Evolutionary conservation across 2,888 invertebrate species (phyloP).

Genomic region (Ormyrus labotus): DNA sequence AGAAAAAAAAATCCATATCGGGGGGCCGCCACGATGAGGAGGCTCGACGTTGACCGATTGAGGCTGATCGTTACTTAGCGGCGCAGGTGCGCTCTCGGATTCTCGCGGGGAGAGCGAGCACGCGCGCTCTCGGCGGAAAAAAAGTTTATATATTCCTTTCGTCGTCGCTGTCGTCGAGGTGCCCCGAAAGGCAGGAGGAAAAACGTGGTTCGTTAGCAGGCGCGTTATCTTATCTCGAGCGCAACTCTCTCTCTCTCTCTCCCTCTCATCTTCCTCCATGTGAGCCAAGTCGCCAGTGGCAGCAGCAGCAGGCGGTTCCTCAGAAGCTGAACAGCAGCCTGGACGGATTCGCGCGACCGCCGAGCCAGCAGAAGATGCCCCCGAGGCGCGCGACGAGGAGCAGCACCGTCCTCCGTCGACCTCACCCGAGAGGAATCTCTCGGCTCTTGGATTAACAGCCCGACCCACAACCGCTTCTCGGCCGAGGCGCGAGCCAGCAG

Average conservation of each 20-base stretch:
- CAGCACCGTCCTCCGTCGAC: background rate
- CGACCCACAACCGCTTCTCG: background rate
- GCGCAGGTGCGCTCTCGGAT: background rate
- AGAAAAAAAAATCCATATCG: background rate
- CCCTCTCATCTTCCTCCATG: too few relatives aligned
- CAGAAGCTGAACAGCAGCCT: too few relatives aligned
- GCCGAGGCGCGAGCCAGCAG: slow-evolving; percentile 8
- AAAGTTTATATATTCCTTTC: background rate
- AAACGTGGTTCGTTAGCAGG: too few relatives aligned
- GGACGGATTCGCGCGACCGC: background rate
- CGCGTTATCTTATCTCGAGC: too few relatives aligned
- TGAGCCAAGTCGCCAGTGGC: too few relatives aligned
- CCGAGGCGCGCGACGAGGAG: slow-evolving; percentile 1
- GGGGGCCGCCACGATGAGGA: slow-evolving; percentile 18
- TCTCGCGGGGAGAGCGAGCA: too few relatives aligned
- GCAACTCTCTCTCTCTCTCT: too few relatives aligned
- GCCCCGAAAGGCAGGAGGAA: too few relatives aligned
- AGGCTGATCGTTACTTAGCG: slow-evolving; percentile 25
- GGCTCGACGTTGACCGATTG: background rate
- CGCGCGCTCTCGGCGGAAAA: background rate
- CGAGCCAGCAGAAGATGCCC: background rate
- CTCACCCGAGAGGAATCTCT: background rate
- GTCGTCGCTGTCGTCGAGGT: too few relatives aligned
- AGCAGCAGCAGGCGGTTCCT: too few relatives aligned
- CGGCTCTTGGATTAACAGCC: slow-evolving; percentile 18